Percentiles rank a stretch among this genome's conserved stretches.
phyloP scores from a whole-genome alignment of 2,113 vertebrate species.

The Marmota monax region DNA sequence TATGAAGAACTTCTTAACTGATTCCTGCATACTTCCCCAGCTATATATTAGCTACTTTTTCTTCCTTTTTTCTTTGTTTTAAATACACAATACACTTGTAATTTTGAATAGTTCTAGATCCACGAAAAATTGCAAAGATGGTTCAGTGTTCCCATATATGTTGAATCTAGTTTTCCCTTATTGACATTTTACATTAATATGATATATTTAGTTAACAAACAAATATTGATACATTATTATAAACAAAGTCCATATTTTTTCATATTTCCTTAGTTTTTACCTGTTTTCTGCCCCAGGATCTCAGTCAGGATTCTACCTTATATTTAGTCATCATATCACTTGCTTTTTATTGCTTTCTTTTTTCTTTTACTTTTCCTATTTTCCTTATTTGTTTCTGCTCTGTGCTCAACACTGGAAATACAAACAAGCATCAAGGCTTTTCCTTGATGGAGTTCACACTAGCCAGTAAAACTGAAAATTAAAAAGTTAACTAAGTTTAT shows the following conservation, averaged over 20 bases:
- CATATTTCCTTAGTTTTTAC: neutral
- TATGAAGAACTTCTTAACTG: neutral
- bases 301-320: neutral
- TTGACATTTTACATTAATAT: constrained; percentile 13
- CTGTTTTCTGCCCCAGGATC: neutral
- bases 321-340: neutral
- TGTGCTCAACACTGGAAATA: neutral
- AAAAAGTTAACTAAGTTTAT: neutral
- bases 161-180: neutral
- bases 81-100: neutral
- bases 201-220: neutral
- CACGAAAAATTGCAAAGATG: neutral
- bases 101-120: constrained; percentile 24
- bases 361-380: neutral
- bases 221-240: neutral
- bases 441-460: neutral
- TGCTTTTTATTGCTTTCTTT: neutral
- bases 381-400: neutral
- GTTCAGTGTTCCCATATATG: neutral
- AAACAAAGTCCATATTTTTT: neutral
- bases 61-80: neutral
- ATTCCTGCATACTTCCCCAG: neutral
- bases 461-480: neutral
- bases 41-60: neutral
- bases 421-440: neutral